These are phyloP conservation scores for Tipula vernalis DNA, from an alignment of 2,888 invertebrate species.

Conservation along the genomic window DNA sequence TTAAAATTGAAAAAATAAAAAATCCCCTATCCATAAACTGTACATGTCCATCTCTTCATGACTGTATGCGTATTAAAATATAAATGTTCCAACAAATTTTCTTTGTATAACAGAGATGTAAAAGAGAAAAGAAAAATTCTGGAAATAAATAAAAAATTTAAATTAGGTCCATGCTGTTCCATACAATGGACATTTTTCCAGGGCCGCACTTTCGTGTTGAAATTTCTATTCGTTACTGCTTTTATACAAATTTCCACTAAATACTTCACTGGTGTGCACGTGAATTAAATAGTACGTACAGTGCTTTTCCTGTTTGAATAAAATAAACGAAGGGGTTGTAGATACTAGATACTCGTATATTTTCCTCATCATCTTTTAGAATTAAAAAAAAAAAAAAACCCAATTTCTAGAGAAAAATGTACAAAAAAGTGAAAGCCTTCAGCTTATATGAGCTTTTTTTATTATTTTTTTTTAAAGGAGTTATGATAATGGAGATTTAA, in stretches of 20 bases:
- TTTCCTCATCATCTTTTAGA: not conserved
- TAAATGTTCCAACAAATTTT: not conserved
- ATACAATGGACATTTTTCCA: conserved; percentile 11
- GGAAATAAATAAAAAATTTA: conserved; percentile 8
- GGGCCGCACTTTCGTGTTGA: not conserved
- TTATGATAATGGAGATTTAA: conserved; percentile 5
- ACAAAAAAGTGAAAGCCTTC: conserved; percentile 5
- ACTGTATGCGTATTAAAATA: not conserved
- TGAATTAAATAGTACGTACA: not conserved
- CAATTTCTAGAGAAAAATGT: not conserved
- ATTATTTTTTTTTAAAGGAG: not conserved
- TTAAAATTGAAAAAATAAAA: not conserved
- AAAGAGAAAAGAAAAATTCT: not conserved
- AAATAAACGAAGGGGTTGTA: not conserved
- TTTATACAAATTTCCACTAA: not conserved
- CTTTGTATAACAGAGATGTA: not conserved
- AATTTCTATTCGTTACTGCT: not conserved
- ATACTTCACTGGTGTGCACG: not conserved
- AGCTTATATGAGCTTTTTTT: conserved; percentile 1
- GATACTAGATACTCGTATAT: not conserved
- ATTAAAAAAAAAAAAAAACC: not conserved
- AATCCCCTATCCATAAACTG: not conserved
- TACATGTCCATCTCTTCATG: not conserved
- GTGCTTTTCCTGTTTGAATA: not conserved
- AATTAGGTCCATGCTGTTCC: conserved; percentile 12